Evolutionary conservation across 2,888 invertebrate species (phyloP), one percentile per base, ranked within the genome.

Genomic region (Dysmachus trigonus): DNA sequence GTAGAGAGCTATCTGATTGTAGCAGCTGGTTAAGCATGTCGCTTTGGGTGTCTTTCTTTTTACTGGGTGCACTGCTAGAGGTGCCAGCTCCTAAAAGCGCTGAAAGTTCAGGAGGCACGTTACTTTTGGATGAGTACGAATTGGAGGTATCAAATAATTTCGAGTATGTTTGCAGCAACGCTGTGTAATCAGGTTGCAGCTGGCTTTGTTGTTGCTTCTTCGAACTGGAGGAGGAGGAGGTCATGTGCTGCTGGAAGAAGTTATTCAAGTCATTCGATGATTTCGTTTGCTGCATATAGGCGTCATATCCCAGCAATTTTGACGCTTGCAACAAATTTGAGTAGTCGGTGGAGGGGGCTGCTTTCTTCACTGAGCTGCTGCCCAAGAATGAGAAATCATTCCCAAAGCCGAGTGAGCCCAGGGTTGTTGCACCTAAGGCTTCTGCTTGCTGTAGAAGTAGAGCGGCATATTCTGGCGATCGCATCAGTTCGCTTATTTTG

Each of bases 381-480:
- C 91, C 90, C 38, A 92, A 87, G 87, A 91, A 91, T 35, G 91
- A 91, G 71, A 92, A 91, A 86, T 92, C 92, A 2, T 90, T 89
- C 1, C 91, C 91, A 87, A 92, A 91, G 5, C 92, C 92, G 18
- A 92, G 86, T 0, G 92, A 91, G 7, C 92, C 92, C 76, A 92
- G 87, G 2, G 92, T 92, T 1, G 92, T 91, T 31, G 92, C 92
- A 0, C 92, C 92, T 86, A 92, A 87, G 0, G 92, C 92, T 86
- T 92, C 92, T 0, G 92, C 92, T 87, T 92, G 92, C 86, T 92
- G 92, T 86, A 92, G 87, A 51, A 92, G 87, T 18, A 92, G 87
- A 0, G 92, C 91, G 0, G 92, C 92, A 87, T 92, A 92, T 87
- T 92, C 92, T 0, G 92, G 92, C 5, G 92, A 92, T 0, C 92